Evolutionary conservation across 37 sponge, comb jelly and placozoan species (phyloP), one percentile per base, ranked within the genome.

Genomic region (Spongilla lacustris): DNA sequence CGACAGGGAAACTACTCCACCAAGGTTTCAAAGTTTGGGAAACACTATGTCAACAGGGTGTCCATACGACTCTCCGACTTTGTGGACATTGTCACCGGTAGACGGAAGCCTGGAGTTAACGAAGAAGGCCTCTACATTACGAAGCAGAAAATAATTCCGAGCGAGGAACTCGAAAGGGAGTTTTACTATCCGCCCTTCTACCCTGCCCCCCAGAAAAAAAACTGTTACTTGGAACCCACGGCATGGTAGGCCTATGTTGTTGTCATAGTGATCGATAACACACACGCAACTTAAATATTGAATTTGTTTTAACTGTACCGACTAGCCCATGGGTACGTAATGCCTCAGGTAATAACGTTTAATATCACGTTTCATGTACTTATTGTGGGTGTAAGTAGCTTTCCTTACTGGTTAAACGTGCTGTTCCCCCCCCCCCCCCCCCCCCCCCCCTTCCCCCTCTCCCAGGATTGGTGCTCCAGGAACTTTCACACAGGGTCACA

Each of bases 401-500:
- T n/a, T n/a, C n/a, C n/a, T n/a, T n/a, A n/a, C n/a, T n/a, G n/a
- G n/a, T n/a, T n/a, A n/a, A n/a, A n/a, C n/a, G n/a, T n/a, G n/a
- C n/a, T n/a, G n/a, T n/a, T n/a, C n/a, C n/a, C n/a, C n/a, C n/a
- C n/a, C n/a, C n/a, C n/a, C n/a, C n/a, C n/a, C n/a, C n/a, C n/a
- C n/a, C n/a, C n/a, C n/a, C n/a, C n/a, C n/a, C n/a, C n/a, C n/a
- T n/a, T n/a, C n/a, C n/a, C n/a, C n/a, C n/a, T 14, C 19, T 10
- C 35, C 26, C 41, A 94, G 95, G 95, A 89, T 94, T 79, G 95
- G 96, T 12, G 76, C 78, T n/a, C 84, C 87, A 22, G 94, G 92
- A 0, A 96, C 96, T 12, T 93, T 93, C 86, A 96, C 96, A 75
- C 96, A 96, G 36, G 96, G 96, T 2, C 96, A 96, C 85, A 88